Conservation (phyloP, 35 echinoderm and acorn worm genomes). For the Ophiothrix spiculata region DNA sequence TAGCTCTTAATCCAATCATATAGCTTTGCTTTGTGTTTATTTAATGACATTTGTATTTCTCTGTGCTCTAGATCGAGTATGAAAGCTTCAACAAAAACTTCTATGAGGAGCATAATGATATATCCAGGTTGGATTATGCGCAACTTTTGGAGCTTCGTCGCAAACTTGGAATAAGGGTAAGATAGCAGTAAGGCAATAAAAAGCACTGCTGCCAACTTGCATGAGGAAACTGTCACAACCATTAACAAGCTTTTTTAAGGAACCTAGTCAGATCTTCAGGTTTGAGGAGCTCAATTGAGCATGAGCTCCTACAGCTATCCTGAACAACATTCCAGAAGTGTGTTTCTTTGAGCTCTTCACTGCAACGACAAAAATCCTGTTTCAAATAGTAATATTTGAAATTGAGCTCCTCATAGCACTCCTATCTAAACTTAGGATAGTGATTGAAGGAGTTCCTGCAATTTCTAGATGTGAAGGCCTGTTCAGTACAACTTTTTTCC, state of each 20-base stretch:
- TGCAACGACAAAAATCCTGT: neutral
- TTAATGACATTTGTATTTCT: too few relatives aligned
- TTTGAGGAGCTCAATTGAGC: too few relatives aligned
- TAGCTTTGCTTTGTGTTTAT: too few relatives aligned
- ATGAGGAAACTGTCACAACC: too few relatives aligned
- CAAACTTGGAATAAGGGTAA: slow-evolving; percentile 92
- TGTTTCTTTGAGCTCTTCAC: too few relatives aligned
- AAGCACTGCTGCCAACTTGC: neutral
- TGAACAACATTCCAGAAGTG: too few relatives aligned
- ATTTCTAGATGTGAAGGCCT: too few relatives aligned
- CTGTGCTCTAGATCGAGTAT: slow-evolving; percentile 92
- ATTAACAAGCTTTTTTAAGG: neutral
- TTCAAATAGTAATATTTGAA: too few relatives aligned
- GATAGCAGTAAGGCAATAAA: neutral
- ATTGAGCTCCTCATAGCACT: too few relatives aligned
- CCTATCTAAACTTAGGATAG: too few relatives aligned
- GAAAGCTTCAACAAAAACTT: slow-evolving; percentile 85
- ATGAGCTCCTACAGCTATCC: too few relatives aligned
- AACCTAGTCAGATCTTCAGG: neutral
- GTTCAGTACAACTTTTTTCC: neutral
- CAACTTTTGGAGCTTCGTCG: slow-evolving; percentile 71
- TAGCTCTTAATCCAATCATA: neutral
- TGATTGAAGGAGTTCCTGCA: too few relatives aligned
- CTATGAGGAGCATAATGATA: slow-evolving; percentile 87
- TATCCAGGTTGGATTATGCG: slow-evolving; percentile 51